phyloP scores from a whole-genome alignment of 2,113 vertebrate species.

The Lophotis ruficrista region DNA sequence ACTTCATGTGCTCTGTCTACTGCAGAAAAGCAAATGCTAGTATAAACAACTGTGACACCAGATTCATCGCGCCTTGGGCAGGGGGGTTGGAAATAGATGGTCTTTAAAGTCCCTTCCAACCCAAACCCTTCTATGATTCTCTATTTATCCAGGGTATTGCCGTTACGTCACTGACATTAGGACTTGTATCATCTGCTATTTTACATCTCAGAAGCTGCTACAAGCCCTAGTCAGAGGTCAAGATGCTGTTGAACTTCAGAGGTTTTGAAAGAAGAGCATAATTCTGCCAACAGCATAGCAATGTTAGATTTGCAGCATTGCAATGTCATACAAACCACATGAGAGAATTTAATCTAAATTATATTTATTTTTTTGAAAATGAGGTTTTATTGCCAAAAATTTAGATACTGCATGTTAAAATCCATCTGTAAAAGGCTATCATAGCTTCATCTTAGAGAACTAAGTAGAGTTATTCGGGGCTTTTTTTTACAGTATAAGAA shows the following conservation, averaged over 20 bases:
- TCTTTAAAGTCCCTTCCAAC: too few relatives aligned
- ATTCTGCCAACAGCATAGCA: not conserved
- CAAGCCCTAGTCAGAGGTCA: slow-evolving; percentile 14
- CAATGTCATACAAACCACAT: not conserved
- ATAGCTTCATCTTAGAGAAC: not conserved
- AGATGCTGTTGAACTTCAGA: slow-evolving; percentile 41
- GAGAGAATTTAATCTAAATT: not conserved
- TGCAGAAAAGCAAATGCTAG: not conserved
- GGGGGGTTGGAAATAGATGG: too few relatives aligned
- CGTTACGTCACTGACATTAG: not conserved
- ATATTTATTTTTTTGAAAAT: not conserved
- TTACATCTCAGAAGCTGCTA: slow-evolving; percentile 10
- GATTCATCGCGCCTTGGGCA: slow-evolving; percentile 11
- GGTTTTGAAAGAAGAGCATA: not conserved
- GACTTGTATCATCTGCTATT: not conserved
- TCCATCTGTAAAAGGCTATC: not conserved
- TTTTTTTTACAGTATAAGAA: slow-evolving; percentile 8
- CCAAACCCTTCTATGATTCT: too few relatives aligned
- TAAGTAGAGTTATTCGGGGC: not conserved
- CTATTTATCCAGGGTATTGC: slow-evolving; percentile 15
- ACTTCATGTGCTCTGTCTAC: not conserved
- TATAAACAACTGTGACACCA: not conserved
- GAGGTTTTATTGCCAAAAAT: not conserved
- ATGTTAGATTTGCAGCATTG: not conserved
- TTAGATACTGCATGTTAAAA: not conserved